These are phyloP conservation scores for Drymodes brunneopygia DNA, from an alignment of 2,113 vertebrate species.

Conservation along the genomic window DNA sequence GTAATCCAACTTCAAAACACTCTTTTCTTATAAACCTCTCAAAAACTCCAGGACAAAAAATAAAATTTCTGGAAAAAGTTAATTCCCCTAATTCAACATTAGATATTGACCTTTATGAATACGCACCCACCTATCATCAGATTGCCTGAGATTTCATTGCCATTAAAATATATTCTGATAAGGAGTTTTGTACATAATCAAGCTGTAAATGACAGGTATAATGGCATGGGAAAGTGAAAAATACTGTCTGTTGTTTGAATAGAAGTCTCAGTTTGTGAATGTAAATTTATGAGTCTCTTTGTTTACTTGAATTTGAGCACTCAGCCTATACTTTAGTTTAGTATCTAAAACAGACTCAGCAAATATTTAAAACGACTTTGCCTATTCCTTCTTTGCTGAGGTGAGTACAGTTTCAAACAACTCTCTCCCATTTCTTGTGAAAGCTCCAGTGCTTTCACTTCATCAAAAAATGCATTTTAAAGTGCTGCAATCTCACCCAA, in stretches of 20 bases:
- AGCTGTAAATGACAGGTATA: not conserved
- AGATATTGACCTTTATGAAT: not conserved
- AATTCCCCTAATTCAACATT: not conserved
- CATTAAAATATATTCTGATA: not conserved
- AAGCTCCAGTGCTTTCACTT: not conserved
- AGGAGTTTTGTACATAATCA: not conserved
- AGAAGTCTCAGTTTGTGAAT: not conserved
- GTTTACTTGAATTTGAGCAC: not conserved
- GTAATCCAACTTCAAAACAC: not conserved
- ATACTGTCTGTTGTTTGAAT: not conserved
- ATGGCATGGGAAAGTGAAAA: not conserved
- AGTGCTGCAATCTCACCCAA: not conserved
- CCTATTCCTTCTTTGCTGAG: not conserved
- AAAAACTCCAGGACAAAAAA: not conserved
- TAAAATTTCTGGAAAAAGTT: not conserved
- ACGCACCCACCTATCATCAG: not conserved
- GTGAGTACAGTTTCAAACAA: not conserved
- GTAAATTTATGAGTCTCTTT: not conserved
- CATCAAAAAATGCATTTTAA: not conserved
- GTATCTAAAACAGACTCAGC: not conserved
- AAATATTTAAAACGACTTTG: not conserved
- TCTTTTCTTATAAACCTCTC: not conserved
- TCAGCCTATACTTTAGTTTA: not conserved
- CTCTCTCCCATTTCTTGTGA: not conserved
- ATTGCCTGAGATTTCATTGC: not conserved